Conservation (phyloP, 2,797 vertebrate genomes). For the Falco naumanni region DNA sequence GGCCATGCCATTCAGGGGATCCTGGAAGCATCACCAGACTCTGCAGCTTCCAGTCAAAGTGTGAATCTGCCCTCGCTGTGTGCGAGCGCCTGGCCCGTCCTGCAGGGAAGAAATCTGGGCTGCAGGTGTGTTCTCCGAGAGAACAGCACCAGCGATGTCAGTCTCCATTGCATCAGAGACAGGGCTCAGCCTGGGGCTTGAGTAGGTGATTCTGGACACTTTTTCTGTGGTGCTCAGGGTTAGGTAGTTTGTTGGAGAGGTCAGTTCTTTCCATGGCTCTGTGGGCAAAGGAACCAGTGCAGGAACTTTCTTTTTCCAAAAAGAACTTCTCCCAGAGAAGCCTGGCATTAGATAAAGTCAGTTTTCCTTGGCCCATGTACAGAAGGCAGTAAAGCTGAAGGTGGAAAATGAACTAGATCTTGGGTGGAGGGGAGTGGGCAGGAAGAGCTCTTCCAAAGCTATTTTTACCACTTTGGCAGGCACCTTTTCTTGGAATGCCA, state of each 20-base stretch:
- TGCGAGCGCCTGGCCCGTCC: accelerated
- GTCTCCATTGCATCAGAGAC: background rate
- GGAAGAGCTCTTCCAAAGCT: background rate
- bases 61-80: background rate
- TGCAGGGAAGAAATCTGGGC: background rate
- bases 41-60: background rate
- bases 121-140: background rate
- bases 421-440: background rate
- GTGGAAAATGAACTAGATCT: background rate
- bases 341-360: background rate
- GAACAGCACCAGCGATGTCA: background rate
- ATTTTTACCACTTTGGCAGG: background rate
- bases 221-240: background rate
- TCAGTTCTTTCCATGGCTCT: background rate
- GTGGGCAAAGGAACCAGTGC: background rate
- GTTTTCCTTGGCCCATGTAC: background rate
- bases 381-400: background rate
- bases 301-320: background rate
- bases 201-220: accelerated
- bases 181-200: background rate
- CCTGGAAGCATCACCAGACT: background rate
- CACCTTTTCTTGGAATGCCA: background rate
- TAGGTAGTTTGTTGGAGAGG: background rate
- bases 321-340: background rate
- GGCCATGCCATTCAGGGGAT: background rate